These are phyloP conservation scores for Batillaria attramentaria DNA, from an alignment of 1,140 invertebrate species.

Conservation along the genomic window DNA sequence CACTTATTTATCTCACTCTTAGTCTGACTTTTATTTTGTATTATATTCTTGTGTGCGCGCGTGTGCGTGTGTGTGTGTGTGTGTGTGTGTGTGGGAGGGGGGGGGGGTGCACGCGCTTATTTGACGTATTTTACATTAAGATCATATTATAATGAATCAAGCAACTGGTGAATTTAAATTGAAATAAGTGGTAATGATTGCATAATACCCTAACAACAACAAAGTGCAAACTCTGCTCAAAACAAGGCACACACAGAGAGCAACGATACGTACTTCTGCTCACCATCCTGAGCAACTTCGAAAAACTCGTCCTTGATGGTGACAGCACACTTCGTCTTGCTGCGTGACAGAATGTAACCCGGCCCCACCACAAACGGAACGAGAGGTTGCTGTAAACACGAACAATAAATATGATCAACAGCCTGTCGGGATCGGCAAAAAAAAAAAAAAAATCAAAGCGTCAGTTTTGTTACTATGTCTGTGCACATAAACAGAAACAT, in stretches of 20 bases:
- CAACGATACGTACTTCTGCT: constrained; percentile 45
- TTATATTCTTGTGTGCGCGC: too few species aligned
- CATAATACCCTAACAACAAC: background rate
- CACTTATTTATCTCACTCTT: too few species aligned
- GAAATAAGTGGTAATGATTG: background rate
- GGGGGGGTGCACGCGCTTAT: too few species aligned
- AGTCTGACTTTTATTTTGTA: too few species aligned
- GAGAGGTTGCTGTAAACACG: constrained; percentile 54
- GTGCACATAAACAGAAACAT: too few species aligned
- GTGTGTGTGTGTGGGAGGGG: too few species aligned
- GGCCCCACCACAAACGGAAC: constrained; percentile 60
- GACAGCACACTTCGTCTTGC: constrained; percentile 63
- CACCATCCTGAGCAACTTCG: constrained; percentile 52
- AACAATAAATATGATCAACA: background rate
- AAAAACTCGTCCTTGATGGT: constrained; percentile 68
- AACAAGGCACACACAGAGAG: background rate
- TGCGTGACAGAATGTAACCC: constrained; percentile 65
- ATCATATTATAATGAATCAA: background rate
- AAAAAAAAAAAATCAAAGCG: too few species aligned
- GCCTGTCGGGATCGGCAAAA: background rate
- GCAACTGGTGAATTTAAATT: background rate
- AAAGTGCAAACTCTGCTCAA: background rate
- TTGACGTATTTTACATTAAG: too few species aligned
- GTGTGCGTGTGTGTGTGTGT: too few species aligned
- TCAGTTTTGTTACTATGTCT: too few species aligned